Conservation (phyloP, 1,140 invertebrate species). For the Microplitis demolitor region DNA sequence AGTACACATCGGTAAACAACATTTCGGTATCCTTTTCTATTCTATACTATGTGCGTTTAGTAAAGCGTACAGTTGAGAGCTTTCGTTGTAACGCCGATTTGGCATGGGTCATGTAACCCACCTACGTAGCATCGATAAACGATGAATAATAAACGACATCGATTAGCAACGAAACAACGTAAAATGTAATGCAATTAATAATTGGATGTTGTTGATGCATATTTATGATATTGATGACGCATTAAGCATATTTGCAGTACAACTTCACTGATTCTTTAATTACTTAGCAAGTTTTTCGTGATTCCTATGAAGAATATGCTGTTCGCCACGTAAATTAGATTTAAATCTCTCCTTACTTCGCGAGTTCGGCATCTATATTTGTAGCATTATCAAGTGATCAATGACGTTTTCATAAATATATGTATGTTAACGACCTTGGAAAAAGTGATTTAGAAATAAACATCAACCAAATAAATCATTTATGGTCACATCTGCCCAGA, state of each 20-base stretch:
- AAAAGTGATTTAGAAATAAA: too few relatives aligned
- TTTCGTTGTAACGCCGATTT: constrained; percentile 23
- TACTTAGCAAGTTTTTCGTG: not conserved
- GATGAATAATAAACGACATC: constrained; percentile 53
- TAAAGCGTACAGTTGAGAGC: not conserved
- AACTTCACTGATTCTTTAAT: not conserved
- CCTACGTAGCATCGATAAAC: constrained; percentile 37
- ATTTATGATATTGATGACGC: constrained; percentile 5
- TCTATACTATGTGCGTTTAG: not conserved
- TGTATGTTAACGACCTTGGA: too few relatives aligned
- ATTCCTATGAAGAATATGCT: not conserved
- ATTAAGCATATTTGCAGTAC: not conserved
- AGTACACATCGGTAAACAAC: constrained; percentile 23
- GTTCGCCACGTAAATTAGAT: too few relatives aligned
- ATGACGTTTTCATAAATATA: too few relatives aligned
- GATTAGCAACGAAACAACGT: constrained; percentile 50
- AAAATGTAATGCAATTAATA: constrained; percentile 48
- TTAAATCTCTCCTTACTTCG: too few relatives aligned
- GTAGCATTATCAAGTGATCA: too few relatives aligned
- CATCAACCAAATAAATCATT: too few relatives aligned
- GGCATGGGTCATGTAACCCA: constrained; percentile 19
- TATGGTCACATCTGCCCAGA: too few relatives aligned
- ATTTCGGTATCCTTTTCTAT: not conserved
- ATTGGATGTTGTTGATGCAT: constrained; percentile 32
- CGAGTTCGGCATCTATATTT: too few relatives aligned